Evolutionary conservation across 2,113 vertebrate genomes (phyloP), one percentile per base, ranked within the genome.

Genomic region (Struthio camelus): DNA sequence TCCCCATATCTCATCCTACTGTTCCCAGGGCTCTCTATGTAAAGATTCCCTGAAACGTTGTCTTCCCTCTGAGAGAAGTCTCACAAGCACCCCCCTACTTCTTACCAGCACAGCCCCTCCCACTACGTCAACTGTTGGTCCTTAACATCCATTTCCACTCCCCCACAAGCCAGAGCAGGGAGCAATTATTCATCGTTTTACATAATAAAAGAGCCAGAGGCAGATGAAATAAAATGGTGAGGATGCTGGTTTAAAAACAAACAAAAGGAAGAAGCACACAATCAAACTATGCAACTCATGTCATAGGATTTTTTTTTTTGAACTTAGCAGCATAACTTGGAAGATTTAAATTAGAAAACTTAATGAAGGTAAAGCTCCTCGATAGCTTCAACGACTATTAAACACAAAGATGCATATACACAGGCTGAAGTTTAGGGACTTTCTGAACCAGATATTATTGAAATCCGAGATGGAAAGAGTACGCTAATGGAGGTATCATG

Each of bases 1-100:
- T 82, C 53, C 27, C 91, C 6, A 1, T 36, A 51, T 75, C 86
- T 91, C 87, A 93, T 85, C 87, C 91, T 72, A 86, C 71, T 65
- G 85, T 83, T 96, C 72, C 72, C 80, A 71, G 51, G 42, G 71
- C 59, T 93, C 93, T 85, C 78, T 89, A 72, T 87, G 92, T 89
- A 96, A 93, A 93, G 95, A 51, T 4, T 40, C 14, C 62, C 42
- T 22, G 51, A 81, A 88, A 79, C n/a, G 50, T 54, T 67, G 89
- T 38, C 75, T 22, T 85, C 48, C 58, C 53, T 70, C 82, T 4
- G 72, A 86, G 34, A 54, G 24, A 20, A 91, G 32, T 11, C 78
- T 56, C n/a, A 2, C 2, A 40, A 7, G 19, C 2, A 3, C 6
- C 64, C 17, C 53, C 58, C n/a, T 13, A 14, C 58, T 64, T 18